Conservation (phyloP, 2,888 invertebrate species). For the Trachelus iudaicus region DNA sequence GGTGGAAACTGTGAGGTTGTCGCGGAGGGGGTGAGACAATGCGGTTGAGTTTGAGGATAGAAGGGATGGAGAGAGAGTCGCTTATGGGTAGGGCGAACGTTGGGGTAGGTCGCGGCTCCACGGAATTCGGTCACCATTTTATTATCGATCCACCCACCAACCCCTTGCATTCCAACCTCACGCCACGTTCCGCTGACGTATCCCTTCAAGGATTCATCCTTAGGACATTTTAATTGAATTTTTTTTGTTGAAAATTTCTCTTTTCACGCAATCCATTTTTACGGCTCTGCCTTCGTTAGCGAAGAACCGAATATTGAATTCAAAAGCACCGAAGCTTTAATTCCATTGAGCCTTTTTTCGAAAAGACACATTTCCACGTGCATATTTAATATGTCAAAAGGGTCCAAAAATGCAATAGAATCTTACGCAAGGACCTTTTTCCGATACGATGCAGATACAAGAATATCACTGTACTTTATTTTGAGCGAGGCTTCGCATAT, state of each 20-base stretch:
- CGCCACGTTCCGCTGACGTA: conserved; percentile 22
- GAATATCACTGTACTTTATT: conserved; percentile 1
- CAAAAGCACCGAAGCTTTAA: background rate
- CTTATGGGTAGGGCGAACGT: conserved; percentile 32
- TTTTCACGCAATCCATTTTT: background rate
- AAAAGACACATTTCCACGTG: background rate
- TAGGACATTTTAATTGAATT: background rate
- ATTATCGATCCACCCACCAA: conserved; percentile 56
- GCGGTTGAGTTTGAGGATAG: background rate
- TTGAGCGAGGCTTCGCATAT: background rate
- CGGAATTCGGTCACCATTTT: conserved; percentile 66
- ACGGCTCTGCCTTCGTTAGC: background rate
- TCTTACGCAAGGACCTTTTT: background rate
- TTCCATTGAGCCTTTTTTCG: background rate
- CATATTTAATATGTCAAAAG: background rate
- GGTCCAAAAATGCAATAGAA: background rate
- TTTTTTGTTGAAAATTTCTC: background rate
- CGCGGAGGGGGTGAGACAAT: background rate
- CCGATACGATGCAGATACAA: background rate
- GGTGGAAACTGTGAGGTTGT: background rate
- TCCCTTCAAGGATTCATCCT: background rate
- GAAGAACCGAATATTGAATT: too few relatives aligned
- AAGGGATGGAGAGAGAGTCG: background rate
- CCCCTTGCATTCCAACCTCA: conserved; percentile 9
- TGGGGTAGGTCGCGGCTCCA: conserved; percentile 58